Base-by-base conservation (phyloP, 2,888 invertebrate genomes). In the Drosophila testacea region DNA sequence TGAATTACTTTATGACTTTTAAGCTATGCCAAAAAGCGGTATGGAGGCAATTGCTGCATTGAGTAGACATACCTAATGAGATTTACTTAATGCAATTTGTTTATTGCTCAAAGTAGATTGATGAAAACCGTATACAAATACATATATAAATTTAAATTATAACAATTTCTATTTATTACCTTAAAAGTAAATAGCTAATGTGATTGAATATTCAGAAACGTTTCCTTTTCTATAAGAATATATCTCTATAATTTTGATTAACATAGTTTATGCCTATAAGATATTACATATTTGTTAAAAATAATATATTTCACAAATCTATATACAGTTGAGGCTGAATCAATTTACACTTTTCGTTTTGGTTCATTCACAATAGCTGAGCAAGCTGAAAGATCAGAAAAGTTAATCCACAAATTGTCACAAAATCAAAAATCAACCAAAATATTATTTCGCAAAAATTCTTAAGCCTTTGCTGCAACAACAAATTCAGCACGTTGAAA, bases 341-440 rank as follows among this genome's bases (percentile, higher is more conserved):
- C 10, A 32, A 1, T 42, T 64, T 32, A 41, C 10, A 36, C 9
- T 9, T 42, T 32, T 11, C 22, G 5, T 41, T 42, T 4, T 44
- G 32, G 38, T 71, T 80, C 78, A 80, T 78, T 82, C 69, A 79
- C 66, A 82, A 71, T 44, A 42, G 52, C 36, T 30, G 54, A 52
- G 64, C 78, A 76, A 71, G 69, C 34, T 9, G 28, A 55, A 2
- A 36, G 69, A 82, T 82, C 74, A 68, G 56, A 82, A 89, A 86
- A 83, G 86, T 85, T 85, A 90, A 83, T 83, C 82, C 78, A 55
- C 51, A 88, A 90, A 89, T 87, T 87, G 86, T 83, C 86, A 63
- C 76, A 84, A 83, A 78, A 83, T 82, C 84, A 79, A 73, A 82
- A 80, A 87, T 83, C 78, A 73, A 89, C 83, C 90, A 90, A 90